Evolutionary conservation across 2,797 vertebrate genomes (phyloP).

Genomic region (Melanotaenia parkinsoni): DNA sequence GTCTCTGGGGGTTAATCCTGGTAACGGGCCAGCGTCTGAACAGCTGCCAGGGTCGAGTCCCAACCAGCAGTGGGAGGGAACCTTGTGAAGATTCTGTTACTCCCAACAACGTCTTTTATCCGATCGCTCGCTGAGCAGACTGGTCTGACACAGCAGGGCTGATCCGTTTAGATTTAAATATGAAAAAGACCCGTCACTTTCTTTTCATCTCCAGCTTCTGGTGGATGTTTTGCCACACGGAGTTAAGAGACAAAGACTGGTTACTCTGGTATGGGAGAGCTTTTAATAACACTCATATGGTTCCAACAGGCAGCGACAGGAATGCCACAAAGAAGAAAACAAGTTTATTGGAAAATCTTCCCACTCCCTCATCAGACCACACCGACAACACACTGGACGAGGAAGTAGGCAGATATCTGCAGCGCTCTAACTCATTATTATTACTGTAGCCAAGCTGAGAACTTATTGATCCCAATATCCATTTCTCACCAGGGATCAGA

Average conservation of each 20-base stretch:
- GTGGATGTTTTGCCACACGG: too few relatives aligned
- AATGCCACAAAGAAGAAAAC: too few relatives aligned
- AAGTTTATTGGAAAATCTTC: too few relatives aligned
- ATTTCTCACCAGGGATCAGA: slow-evolving; percentile 75
- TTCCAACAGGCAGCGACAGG: too few relatives aligned
- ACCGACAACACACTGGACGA: not conserved
- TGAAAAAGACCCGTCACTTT: not conserved
- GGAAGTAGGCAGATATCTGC: slow-evolving; percentile 5
- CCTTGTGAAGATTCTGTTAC: slow-evolving; percentile 17
- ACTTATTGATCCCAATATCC: slow-evolving; percentile 79
- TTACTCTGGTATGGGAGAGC: too few relatives aligned
- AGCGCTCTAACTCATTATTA: slow-evolving; percentile 41
- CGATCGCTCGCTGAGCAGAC: not conserved
- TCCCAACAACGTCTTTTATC: slow-evolving; percentile 12
- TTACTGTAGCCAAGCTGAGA: slow-evolving; percentile 58
- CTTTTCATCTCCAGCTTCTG: too few relatives aligned
- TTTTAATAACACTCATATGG: too few relatives aligned
- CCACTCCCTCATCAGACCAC: not conserved
- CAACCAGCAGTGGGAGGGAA: not conserved
- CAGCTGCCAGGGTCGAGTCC: slow-evolving; percentile 38
- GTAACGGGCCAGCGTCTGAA: slow-evolving; percentile 37
- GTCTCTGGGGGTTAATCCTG: slow-evolving; percentile 25
- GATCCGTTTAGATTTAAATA: not conserved
- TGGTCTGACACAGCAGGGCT: not conserved
- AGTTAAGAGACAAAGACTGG: too few relatives aligned